Evolutionary conservation across 2,888 invertebrate species (phyloP), one percentile per base, ranked within the genome.

Genomic region (Lepetodrilus schrolli): DNA sequence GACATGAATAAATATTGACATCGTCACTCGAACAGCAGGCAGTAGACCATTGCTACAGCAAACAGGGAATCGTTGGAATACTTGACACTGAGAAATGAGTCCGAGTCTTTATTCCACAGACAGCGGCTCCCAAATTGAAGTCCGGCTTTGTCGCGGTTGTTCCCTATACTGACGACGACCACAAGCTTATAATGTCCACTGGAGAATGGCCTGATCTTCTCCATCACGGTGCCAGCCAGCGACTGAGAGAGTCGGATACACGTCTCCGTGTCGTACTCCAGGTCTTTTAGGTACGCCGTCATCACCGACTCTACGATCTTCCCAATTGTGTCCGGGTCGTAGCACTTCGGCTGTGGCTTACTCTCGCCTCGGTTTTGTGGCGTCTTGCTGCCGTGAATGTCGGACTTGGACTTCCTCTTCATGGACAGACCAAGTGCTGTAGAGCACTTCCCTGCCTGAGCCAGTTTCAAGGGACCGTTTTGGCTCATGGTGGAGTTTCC

Each of bases 91-190:
- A 86, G 83, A 77, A 88, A 88, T 72, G 83, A 86, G 76, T 89
- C 89, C n/a, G 87, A 87, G 36, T 82, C 79, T 49, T 84, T 80
- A 74, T 88, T 87, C 89, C 89, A 89, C 3, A 88, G 78, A 74
- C 89, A 89, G 1, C 88, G 79, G 51, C 86, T 86, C 4, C 87
- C 88, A 69, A 89, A 86, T 78, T 89, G 87, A 83, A 88, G 84
- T 4, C 86, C 88, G 0, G 87, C 86, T 36, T 82, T 70, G 72
- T 88, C 87, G 68, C 80, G 83, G 23, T 87, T 70, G 70, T 84
- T 83, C 1, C 89, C 89, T 10, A 89, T 81, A n/a, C 86, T 86
- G 3, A 88, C 87, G 17, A 87, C 82, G n/a, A 85, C 84, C 8
- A 89, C 86, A 66, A 88, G 77, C 78, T 89, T 89, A 78, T 85